A percentile compares a stretch with the other conserved stretches of the same genome.
Evolutionary conservation across 2,888 invertebrate genomes (phyloP).

Genomic region (Phaedon cochleariae): DNA sequence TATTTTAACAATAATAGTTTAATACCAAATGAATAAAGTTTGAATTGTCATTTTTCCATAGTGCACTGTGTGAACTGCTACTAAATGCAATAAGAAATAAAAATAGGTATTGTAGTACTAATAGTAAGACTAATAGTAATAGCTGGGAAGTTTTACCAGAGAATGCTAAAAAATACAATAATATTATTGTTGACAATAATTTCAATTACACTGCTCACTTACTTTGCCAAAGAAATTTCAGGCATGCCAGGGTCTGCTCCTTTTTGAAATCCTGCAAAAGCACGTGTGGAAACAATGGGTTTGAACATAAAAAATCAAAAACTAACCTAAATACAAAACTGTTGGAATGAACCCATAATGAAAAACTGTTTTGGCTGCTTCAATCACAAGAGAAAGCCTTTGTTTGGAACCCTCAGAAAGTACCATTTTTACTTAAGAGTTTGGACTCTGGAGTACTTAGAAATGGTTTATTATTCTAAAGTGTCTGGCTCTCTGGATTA

Average conservation of each 20-base stretch:
- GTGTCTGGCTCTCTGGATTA: too few species aligned
- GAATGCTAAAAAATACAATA: constrained; percentile 55
- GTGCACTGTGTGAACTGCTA: too few species aligned
- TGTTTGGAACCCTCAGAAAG: constrained; percentile 68
- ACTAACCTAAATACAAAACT: constrained; percentile 73
- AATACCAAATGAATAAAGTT: too few species aligned
- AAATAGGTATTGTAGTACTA: not conserved
- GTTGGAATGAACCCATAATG: constrained; percentile 77
- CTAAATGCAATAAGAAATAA: not conserved
- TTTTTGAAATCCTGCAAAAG: constrained; percentile 69
- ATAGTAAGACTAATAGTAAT: not conserved
- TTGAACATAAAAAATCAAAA: too few species aligned
- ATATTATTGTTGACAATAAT: too few species aligned
- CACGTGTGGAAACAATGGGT: too few species aligned
- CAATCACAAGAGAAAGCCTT: constrained; percentile 69
- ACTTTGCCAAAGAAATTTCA: constrained; percentile 67
- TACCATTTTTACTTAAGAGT: constrained; percentile 49
- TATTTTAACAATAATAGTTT: too few species aligned
- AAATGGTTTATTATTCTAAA: too few species aligned
- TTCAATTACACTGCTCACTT: too few species aligned
- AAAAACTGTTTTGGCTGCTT: constrained; percentile 69
- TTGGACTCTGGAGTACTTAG: too few species aligned
- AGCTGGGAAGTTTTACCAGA: too few species aligned
- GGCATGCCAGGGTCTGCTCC: constrained; percentile 77
- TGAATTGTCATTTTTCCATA: too few species aligned